Base-by-base conservation (phyloP, 2,888 invertebrate species). In the Chymomyza procnemis region DNA sequence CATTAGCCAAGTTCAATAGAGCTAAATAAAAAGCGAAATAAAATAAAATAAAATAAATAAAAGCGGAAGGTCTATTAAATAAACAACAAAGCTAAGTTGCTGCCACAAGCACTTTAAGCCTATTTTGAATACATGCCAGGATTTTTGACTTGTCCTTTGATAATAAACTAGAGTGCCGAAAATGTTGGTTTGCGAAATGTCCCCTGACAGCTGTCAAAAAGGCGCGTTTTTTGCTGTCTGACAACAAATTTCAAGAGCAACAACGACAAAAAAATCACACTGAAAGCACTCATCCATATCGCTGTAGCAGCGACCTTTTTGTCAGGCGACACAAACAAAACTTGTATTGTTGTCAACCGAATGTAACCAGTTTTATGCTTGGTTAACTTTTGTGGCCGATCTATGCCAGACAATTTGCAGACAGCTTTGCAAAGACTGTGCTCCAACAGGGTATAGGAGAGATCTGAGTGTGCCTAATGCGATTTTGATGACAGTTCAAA, bases 341-440 rank as follows among this genome's bases (percentile, higher is more conserved):
- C 34, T 41, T 41, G 34, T 41, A 41, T 41, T 41, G 34, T 41
- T 41, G 34, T 41, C 34, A 41, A 1, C 26, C 71, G 66, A 68
- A 75, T 63, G 66, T 59, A 75, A 76, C 80, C 72, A 75, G 68
- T 81, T 82, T 80, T 77, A 74, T 71, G 79, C 77, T 74, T 71
- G 71, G 79, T 41, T 69, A 75, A 64, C 61, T 69, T 63, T 68
- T 79, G 76, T 76, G 79, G 71, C 73, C 75, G 50, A 52, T n/a
- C 21, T 16, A 46, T 59, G 19, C 76, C 64, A 69, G 41, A 63
- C 63, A 69, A 69, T 74, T 78, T 71, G 34, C 34, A 74, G 80
- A 80, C 77, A 74, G 69, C 69, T 71, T 63, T 63, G 69, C 66
- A 68, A 48, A 61, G 64, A 18, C n/a, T n/a, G n/a, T n/a, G 58